Evolutionary conservation across 2,888 invertebrate species (phyloP).

Genomic region (Deroplatys truncata): DNA sequence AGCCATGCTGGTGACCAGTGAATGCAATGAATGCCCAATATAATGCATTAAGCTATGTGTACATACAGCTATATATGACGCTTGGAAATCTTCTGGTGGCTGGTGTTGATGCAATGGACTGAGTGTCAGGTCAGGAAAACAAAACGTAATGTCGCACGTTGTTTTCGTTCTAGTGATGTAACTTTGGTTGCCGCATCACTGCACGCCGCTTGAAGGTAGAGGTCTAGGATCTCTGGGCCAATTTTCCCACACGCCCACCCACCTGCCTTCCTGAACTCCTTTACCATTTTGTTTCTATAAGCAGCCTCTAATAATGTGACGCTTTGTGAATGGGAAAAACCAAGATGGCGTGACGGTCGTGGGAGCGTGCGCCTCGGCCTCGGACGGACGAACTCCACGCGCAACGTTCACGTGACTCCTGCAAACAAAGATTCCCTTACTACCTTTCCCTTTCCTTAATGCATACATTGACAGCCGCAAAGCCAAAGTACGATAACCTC

Average conservation of each 20-base stretch:
- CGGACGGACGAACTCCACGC: constrained; percentile 7
- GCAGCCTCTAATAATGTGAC: constrained; percentile 11
- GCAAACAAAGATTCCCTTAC: not conserved
- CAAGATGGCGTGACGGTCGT: constrained; percentile 16
- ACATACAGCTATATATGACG: no score
- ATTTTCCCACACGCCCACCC: not conserved
- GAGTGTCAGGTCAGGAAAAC: not conserved
- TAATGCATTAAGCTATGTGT: no score
- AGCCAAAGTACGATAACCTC: not conserved
- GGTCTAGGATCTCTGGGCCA: not conserved
- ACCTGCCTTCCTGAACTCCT: not conserved
- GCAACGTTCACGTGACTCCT: constrained; percentile 2
- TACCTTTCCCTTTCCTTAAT: not conserved
- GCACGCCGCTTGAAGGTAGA: not conserved
- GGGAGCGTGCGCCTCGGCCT: constrained; percentile 8
- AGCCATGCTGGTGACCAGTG: no score
- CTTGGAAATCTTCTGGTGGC: no score
- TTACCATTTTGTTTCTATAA: not conserved
- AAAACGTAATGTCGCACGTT: not conserved
- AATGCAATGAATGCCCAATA: no score
- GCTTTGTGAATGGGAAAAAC: constrained; percentile 23
- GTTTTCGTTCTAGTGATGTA: not conserved
- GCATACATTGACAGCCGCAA: no score
- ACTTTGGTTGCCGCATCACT: not conserved
- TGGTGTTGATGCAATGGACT: not conserved